A percentile compares a stretch with the other conserved stretches of the same genome.
Conservation (phyloP, 2,797 vertebrate genomes). For the Mormyrus hasselquistii region DNA sequence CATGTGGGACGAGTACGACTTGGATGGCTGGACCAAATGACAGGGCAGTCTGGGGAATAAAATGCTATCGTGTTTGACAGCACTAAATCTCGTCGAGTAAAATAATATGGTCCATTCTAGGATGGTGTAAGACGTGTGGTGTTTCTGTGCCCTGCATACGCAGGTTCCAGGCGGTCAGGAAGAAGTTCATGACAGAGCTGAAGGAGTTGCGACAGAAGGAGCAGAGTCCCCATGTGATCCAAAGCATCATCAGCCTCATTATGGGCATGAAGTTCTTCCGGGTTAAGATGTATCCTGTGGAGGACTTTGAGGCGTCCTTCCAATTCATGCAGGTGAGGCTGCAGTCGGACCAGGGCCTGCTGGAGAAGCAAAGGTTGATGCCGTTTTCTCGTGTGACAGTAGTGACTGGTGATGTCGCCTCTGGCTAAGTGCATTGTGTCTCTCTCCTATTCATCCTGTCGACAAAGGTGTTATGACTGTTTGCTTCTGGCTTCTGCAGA, state of each 20-base stretch:
- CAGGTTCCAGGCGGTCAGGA: conserved; percentile 97
- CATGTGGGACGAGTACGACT: background rate
- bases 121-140: background rate
- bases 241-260: conserved; percentile 96
- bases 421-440: background rate
- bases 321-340: conserved; percentile 95
- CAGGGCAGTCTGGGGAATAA: background rate
- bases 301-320: conserved; percentile 98
- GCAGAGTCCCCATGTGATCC: conserved; percentile 89
- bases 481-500: background rate
- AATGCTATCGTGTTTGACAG: background rate
- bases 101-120: background rate
- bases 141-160: conserved; percentile 10
- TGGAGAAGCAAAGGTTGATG: background rate
- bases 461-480: background rate
- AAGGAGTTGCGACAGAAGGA: conserved; percentile 94
- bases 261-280: conserved; percentile 99
- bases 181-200: conserved; percentile 97
- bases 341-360: background rate
- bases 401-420: background rate
- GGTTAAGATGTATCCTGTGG: conserved; percentile 99
- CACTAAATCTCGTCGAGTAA: background rate
- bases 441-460: background rate
- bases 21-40: background rate
- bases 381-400: background rate